phyloP scores from a whole-genome alignment of 2,797 vertebrate species.

The Carapus acus region DNA sequence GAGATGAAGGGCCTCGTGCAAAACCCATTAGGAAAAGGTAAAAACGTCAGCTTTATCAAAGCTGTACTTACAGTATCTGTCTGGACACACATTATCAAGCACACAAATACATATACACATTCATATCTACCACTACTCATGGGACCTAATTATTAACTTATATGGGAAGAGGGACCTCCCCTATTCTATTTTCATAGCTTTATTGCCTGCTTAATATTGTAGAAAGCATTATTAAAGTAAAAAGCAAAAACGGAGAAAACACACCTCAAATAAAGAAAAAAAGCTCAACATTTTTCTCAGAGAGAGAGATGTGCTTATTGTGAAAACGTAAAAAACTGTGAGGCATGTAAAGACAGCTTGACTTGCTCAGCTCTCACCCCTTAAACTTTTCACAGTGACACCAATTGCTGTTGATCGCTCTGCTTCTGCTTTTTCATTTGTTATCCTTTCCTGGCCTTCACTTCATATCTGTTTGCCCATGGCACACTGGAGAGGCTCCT shows the following conservation, averaged over 20 bases:
- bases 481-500: constrained; percentile 1
- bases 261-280: constrained; percentile 47
- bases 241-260: constrained; percentile 40
- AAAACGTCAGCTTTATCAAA: constrained; percentile 55
- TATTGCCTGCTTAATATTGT: constrained; percentile 66
- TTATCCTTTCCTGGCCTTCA: constrained; percentile 1
- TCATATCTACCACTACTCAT: constrained; percentile 38
- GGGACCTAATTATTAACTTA: constrained; percentile 73
- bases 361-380: constrained; percentile 32
- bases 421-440: constrained; percentile 5
- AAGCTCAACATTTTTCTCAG: too few relatives aligned
- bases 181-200: constrained; percentile 70
- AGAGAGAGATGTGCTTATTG: too few relatives aligned
- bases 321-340: too few relatives aligned
- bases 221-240: constrained; percentile 61
- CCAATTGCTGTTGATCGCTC: constrained; percentile 20
- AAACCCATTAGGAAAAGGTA: constrained; percentile 63
- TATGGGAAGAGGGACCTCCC: constrained; percentile 53
- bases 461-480: constrained; percentile 16
- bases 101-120: constrained; percentile 12
- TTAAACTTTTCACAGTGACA: constrained; percentile 19
- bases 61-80: constrained; percentile 42
- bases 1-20: constrained; percentile 39
- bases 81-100: constrained; percentile 5
- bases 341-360: constrained; percentile 32